Conservation (phyloP, 2,797 vertebrate species). For the Apogon hyalosoma region DNA sequence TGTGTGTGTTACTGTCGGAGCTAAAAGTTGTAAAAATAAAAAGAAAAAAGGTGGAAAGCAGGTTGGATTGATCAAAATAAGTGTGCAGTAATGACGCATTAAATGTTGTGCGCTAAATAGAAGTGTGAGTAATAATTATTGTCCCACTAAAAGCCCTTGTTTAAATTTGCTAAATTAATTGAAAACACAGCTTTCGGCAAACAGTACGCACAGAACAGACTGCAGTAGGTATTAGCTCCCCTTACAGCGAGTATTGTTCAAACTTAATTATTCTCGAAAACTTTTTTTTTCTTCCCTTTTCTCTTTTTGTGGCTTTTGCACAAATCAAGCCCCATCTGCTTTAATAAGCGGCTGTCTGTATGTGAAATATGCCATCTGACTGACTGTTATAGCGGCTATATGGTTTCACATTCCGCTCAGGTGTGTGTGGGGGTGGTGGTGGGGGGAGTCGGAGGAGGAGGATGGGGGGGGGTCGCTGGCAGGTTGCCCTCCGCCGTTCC, state of each 20-base stretch:
- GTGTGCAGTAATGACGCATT: constrained; percentile 36
- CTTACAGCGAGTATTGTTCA: constrained; percentile 29
- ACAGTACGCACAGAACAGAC: constrained; percentile 24
- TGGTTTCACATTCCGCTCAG: constrained; percentile 49
- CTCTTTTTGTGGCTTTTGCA: constrained; percentile 1
- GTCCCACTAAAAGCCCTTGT: constrained; percentile 34
- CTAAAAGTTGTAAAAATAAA: constrained; percentile 21
- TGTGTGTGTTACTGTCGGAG: constrained; percentile 17
- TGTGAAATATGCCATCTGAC: not conserved
- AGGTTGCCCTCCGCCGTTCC: constrained; percentile 43
- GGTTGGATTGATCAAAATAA: constrained; percentile 39
- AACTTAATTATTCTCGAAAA: constrained; percentile 47
- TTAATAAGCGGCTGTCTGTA: constrained; percentile 17
- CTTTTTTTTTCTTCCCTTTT: constrained; percentile 9
- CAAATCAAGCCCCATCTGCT: constrained; percentile 20
- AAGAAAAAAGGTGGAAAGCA: constrained; percentile 34
- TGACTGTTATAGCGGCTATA: constrained; percentile 2
- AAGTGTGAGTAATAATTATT: constrained; percentile 52
- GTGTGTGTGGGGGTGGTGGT: no score
- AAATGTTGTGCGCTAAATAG: constrained; percentile 30
- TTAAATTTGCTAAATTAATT: constrained; percentile 50
- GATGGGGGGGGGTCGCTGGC: constrained; percentile 46
- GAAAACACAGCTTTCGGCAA: constrained; percentile 34
- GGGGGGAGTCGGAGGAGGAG: constrained; percentile 40
- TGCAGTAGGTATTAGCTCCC: constrained; percentile 13